phyloP scores from a whole-genome alignment of 2,113 vertebrate genomes.

The Chitala chitala region DNA sequence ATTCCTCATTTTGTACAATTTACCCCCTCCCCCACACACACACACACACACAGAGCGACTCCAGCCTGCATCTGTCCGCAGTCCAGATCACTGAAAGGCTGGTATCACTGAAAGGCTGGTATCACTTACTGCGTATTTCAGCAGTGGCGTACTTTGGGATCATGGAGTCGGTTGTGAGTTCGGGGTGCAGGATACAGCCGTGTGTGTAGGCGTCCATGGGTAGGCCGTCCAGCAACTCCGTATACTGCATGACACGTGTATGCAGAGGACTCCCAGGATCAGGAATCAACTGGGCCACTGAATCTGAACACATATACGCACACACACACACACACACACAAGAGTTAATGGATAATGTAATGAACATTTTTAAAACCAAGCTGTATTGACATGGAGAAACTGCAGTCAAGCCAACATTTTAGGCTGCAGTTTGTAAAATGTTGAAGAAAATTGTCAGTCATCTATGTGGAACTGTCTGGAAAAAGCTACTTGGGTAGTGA shows the following conservation, averaged over 20 bases:
- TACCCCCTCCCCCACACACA: not conserved
- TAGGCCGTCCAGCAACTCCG: conserved; percentile 84
- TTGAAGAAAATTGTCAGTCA: too few relatives aligned
- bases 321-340: not conserved
- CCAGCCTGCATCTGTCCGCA: not conserved
- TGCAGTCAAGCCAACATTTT: too few relatives aligned
- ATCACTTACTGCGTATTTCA: conserved; percentile 98
- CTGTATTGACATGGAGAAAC: too few relatives aligned
- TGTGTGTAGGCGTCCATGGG: conserved; percentile 99
- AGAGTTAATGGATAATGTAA: not conserved
- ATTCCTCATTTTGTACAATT: not conserved
- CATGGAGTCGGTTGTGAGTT: conserved; percentile 98
- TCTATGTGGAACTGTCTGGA: too few relatives aligned
- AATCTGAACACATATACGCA: conserved; percentile 59
- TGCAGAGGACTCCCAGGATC: conserved; percentile 75
- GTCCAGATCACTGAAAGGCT: not conserved
- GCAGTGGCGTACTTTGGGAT: conserved; percentile 99
- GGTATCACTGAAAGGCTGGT: conserved; percentile 43
- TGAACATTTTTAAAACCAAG: not conserved
- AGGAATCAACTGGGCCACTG: conserved; percentile 80
- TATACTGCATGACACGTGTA: conserved; percentile 85
- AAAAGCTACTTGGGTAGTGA: too few relatives aligned
- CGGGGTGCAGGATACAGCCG: conserved; percentile 97
- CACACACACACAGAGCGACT: too few relatives aligned
- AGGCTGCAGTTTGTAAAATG: too few relatives aligned